Evolutionary conservation across 2,888 invertebrate genomes (phyloP).

Genomic region (Vanessa cardui): DNA sequence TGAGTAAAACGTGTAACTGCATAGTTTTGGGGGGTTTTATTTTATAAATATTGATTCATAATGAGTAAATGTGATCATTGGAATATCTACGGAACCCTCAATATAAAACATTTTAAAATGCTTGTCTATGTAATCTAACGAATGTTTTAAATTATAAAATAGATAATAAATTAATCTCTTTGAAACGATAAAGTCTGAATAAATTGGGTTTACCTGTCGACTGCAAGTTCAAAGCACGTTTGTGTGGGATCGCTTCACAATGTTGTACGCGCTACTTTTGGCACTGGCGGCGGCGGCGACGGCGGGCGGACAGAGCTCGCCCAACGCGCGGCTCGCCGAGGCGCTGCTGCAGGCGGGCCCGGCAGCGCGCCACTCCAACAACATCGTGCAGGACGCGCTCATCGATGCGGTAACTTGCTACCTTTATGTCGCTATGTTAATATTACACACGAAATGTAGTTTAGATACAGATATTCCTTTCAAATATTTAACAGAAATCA

Average conservation of each 20-base stretch:
- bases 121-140: too few species aligned
- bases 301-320: not conserved
- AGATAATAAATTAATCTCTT: not conserved
- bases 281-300: not conserved
- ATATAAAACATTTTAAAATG: too few species aligned
- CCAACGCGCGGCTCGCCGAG: not conserved
- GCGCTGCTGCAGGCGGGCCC: not conserved
- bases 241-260: not conserved
- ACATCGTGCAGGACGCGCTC: slow-evolving; percentile 25
- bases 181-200: not conserved
- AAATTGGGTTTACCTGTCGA: not conserved
- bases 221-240: not conserved
- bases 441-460: not conserved
- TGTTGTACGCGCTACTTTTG: not conserved
- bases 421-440: not conserved
- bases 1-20: too few species aligned
- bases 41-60: too few species aligned
- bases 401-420: slow-evolving; percentile 19
- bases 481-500: too few species aligned
- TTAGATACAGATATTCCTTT: not conserved
- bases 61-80: too few species aligned
- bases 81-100: too few species aligned
- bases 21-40: too few species aligned
- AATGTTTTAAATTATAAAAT: too few species aligned
- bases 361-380: not conserved